These are phyloP conservation scores for Rhea pennata DNA, from an alignment of 2,113 vertebrate species.

Conservation along the genomic window DNA sequence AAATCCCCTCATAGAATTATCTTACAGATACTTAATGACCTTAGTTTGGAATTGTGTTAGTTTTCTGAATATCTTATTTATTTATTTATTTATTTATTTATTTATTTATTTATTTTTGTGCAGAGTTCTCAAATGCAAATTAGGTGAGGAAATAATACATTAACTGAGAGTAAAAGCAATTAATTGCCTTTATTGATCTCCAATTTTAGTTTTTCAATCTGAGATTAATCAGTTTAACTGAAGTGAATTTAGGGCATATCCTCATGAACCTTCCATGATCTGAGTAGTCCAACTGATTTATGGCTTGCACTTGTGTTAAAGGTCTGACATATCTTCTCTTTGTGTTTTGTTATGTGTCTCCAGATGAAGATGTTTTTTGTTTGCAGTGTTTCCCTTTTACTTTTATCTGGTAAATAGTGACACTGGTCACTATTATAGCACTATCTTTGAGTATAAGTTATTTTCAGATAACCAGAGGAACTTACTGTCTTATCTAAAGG, in stretches of 20 bases:
- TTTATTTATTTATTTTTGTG: no score
- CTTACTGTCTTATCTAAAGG: constrained; percentile 7
- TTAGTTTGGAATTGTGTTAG: neutral
- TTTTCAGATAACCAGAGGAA: constrained; percentile 13
- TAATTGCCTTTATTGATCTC: neutral
- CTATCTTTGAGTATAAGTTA: neutral
- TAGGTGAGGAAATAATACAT: neutral
- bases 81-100: no score
- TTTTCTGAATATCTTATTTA: neutral
- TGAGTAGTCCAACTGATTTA: neutral
- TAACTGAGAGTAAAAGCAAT: neutral
- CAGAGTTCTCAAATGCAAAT: neutral
- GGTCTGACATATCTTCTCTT: neutral
- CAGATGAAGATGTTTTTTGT: neutral
- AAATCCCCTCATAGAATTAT: neutral
- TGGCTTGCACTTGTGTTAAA: neutral
- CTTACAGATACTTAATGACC: neutral
- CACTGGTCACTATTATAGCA: neutral
- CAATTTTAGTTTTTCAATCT: neutral
- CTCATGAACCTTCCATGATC: neutral
- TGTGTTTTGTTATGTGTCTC: neutral
- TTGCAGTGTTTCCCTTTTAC: neutral
- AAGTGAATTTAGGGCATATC: neutral
- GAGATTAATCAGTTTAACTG: neutral
- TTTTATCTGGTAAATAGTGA: neutral